Evolutionary conservation across 30 jellyfish, hydroid and myxozoan species (phyloP).

Genomic region (Rhopilema esculentum): DNA sequence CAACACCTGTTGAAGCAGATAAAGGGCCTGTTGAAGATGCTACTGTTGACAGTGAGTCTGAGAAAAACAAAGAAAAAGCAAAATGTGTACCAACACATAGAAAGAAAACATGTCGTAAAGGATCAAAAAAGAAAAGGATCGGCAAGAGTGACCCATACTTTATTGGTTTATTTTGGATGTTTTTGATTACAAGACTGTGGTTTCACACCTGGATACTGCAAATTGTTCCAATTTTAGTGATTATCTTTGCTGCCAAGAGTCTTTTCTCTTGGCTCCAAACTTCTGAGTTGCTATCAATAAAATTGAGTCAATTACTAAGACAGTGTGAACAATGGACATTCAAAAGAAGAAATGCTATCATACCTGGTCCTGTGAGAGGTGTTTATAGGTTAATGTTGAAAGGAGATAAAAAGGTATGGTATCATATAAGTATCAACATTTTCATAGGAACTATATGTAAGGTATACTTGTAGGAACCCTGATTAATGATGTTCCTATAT

Average conservation of each 20-base stretch:
- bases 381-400: constrained; percentile 59
- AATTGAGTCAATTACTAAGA: background rate
- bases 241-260: constrained; percentile 45
- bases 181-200: constrained; percentile 76
- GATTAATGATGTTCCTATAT: too few relatives aligned
- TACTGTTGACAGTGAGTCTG: background rate
- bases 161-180: constrained; percentile 86
- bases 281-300: constrained; percentile 26
- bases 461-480: too few relatives aligned
- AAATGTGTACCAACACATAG: constrained; percentile 1
- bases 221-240: constrained; percentile 63
- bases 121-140: constrained; percentile 48
- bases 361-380: constrained; percentile 89
- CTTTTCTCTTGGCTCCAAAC: constrained; percentile 40
- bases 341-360: constrained; percentile 76
- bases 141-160: constrained; percentile 92
- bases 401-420: constrained; percentile 80
- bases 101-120: constrained; percentile 3
- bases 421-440: background rate
- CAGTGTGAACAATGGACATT: constrained; percentile 50
- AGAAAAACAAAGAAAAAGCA: constrained; percentile 6
- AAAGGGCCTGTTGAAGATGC: background rate
- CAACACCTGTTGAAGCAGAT: background rate
- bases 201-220: constrained; percentile 69
- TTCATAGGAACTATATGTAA: too few relatives aligned